Percentiles rank a stretch among this genome's conserved stretches.
Conservation (phyloP, 2,888 invertebrate genomes). For the Cheilosia urbana region DNA sequence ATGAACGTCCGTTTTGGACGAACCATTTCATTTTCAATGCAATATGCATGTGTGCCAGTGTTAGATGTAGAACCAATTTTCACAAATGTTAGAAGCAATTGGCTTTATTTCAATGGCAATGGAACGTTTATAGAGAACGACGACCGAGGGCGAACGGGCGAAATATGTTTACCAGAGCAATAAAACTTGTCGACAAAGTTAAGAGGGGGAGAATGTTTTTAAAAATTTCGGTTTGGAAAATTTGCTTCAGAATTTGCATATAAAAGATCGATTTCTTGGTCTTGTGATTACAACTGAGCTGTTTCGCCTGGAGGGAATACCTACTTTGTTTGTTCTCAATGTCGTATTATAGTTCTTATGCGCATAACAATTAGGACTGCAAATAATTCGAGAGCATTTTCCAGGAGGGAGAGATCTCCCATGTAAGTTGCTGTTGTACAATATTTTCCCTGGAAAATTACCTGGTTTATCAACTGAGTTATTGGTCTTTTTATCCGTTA, state of each 20-base stretch:
- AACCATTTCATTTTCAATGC: background rate
- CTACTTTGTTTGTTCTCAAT: background rate
- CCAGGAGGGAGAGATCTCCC: background rate
- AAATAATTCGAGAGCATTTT: conserved; percentile 15
- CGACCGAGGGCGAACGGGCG: conserved; percentile 31
- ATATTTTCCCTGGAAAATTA: background rate
- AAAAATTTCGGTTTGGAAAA: conserved; percentile 2
- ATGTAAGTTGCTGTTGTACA: background rate
- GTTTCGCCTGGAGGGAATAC: too few species aligned
- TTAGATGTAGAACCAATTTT: conserved; percentile 62
- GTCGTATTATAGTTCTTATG: conserved; percentile 18
- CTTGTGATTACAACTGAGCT: too few species aligned
- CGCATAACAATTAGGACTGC: conserved; percentile 29
- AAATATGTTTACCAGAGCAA: conserved; percentile 64
- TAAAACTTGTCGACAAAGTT: conserved; percentile 66
- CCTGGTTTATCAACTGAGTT: too few species aligned
- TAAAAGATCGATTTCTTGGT: conserved; percentile 7
- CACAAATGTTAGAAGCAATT: conserved; percentile 72
- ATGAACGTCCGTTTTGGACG: conserved; percentile 16
- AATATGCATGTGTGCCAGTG: conserved; percentile 21
- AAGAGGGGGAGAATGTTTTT: conserved; percentile 18
- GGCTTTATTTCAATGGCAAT: conserved; percentile 48
- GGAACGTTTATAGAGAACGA: conserved; percentile 48
- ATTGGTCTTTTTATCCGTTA: too few species aligned
- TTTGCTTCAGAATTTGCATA: conserved; percentile 56